phyloP scores from a whole-genome alignment of 2,797 vertebrate species.

The Paedocypris micromegethes region DNA sequence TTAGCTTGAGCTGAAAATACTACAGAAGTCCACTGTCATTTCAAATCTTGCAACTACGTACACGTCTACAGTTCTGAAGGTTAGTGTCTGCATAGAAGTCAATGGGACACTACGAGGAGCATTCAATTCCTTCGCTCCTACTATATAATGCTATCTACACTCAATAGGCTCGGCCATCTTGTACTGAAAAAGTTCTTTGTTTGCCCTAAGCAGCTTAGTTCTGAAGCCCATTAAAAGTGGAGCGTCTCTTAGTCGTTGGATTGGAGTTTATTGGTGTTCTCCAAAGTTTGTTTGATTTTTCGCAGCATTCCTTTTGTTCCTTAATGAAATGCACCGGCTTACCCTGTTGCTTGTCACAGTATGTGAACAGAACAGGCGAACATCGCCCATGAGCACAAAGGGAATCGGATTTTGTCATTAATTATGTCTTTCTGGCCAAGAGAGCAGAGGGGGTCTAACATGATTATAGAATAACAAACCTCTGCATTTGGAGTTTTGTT shows the following conservation, averaged over 20 bases:
- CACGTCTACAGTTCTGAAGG: not conserved
- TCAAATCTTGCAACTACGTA: not conserved
- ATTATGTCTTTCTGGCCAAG: conserved; percentile 41
- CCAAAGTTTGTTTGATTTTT: conserved; percentile 31
- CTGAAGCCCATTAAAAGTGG: conserved; percentile 33
- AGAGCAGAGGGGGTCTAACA: conserved; percentile 38
- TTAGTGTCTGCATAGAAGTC: not conserved
- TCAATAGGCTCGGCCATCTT: conserved; percentile 2
- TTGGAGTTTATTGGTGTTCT: conserved; percentile 28
- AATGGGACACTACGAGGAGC: not conserved
- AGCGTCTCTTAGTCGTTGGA: conserved; percentile 19
- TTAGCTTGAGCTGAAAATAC: conserved; percentile 36
- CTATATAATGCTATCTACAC: conserved; percentile 9
- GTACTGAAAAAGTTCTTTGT: conserved; percentile 34
- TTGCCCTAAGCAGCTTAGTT: conserved; percentile 47
- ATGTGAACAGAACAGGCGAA: conserved; percentile 33
- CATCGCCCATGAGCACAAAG: conserved; percentile 28
- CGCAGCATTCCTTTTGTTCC: conserved; percentile 23
- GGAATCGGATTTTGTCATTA: conserved; percentile 38
- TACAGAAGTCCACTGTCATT: conserved; percentile 5
- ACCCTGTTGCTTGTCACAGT: conserved; percentile 33
- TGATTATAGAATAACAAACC: conserved; percentile 32
- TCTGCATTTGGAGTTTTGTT: conserved; percentile 41
- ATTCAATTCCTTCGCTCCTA: not conserved
- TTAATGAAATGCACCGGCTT: conserved; percentile 26